Percentiles rank a stretch among this genome's conserved stretches.
phyloP scores from a whole-genome alignment of 2,888 invertebrate genomes.

The Dione vanillae region DNA sequence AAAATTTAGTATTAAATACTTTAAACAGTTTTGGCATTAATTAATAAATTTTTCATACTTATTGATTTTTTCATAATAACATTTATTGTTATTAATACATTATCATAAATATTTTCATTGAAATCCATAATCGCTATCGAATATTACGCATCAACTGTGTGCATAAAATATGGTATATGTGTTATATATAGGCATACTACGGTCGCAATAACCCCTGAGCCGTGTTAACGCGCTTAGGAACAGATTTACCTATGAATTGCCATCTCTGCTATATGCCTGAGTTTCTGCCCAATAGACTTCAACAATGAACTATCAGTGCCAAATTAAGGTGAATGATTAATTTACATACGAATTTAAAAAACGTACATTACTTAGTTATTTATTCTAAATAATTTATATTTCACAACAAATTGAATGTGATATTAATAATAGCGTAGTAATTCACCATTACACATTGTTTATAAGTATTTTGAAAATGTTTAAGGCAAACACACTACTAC shows the following conservation, averaged over 20 bases:
- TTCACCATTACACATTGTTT: conserved; percentile 4
- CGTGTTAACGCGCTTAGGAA: conserved; percentile 77
- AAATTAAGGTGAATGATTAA: conserved; percentile 49
- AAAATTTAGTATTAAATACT: no score
- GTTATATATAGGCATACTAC: conserved; percentile 61
- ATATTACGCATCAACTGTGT: conserved; percentile 20
- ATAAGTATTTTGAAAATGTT: conserved; percentile 2
- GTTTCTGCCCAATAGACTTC: conserved; percentile 63
- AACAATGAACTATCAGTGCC: conserved; percentile 52
- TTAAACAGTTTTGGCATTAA: no score
- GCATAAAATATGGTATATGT: conserved; percentile 32
- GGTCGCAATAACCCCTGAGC: conserved; percentile 73
- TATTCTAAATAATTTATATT: no score
- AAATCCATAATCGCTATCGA: neutral
- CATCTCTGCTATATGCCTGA: conserved; percentile 68
- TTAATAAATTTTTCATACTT: no score
- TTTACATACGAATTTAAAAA: conserved; percentile 14
- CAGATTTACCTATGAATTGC: conserved; percentile 80
- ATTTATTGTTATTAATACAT: neutral
- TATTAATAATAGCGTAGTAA: neutral
- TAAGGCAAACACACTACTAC: conserved; percentile 1
- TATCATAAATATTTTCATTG: neutral
- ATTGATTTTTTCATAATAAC: neutral
- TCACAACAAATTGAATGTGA: no score
- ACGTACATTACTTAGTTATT: neutral